Conservation (phyloP, 2,888 invertebrate species). For the Aquatica leii region DNA sequence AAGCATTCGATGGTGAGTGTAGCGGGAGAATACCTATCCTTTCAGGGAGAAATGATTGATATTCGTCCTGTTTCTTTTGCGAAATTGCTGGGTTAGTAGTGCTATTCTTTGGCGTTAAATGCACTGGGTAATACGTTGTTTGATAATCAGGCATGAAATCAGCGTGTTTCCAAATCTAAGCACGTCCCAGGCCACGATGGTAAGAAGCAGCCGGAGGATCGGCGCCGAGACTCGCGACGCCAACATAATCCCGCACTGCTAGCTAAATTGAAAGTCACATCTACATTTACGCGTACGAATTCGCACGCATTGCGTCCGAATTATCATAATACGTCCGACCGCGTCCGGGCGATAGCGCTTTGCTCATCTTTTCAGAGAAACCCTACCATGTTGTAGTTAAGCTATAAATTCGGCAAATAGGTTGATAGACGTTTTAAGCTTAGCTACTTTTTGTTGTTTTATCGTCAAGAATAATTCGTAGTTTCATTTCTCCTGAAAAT, state of each 20-base stretch:
- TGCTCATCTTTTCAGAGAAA: slow-evolving; percentile 15
- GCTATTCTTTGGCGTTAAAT: slow-evolving; percentile 39
- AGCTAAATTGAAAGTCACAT: slow-evolving; percentile 59
- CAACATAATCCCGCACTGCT: slow-evolving; percentile 60
- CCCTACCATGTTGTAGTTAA: slow-evolving; percentile 28
- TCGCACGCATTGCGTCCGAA: slow-evolving; percentile 58
- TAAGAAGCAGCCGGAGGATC: slow-evolving; percentile 44
- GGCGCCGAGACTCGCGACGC: slow-evolving; percentile 61
- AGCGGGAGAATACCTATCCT: slow-evolving; percentile 19
- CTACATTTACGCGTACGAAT: slow-evolving; percentile 58
- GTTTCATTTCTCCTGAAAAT: slow-evolving; percentile 38
- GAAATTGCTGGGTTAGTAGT: slow-evolving; percentile 16
- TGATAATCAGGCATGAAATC: slow-evolving; percentile 57
- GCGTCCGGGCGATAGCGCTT: slow-evolving; percentile 26
- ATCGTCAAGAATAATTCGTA: slow-evolving; percentile 36
- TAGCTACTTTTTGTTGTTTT: slow-evolving; percentile 34
- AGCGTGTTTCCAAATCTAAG: slow-evolving; percentile 58
- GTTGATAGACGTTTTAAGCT: slow-evolving; percentile 32
- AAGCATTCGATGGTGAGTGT: slow-evolving; percentile 23
- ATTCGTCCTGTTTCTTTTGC: slow-evolving; percentile 5
- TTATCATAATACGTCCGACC: slow-evolving; percentile 56
- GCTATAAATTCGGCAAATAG: slow-evolving; percentile 37
- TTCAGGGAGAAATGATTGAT: slow-evolving; percentile 18
- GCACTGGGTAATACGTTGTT: slow-evolving; percentile 45
- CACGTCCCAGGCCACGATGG: slow-evolving; percentile 52